Percentiles rank a stretch among this genome's conserved stretches.
phyloP scores from a whole-genome alignment of 1,140 invertebrate genomes.

The Drepana arcuata region DNA sequence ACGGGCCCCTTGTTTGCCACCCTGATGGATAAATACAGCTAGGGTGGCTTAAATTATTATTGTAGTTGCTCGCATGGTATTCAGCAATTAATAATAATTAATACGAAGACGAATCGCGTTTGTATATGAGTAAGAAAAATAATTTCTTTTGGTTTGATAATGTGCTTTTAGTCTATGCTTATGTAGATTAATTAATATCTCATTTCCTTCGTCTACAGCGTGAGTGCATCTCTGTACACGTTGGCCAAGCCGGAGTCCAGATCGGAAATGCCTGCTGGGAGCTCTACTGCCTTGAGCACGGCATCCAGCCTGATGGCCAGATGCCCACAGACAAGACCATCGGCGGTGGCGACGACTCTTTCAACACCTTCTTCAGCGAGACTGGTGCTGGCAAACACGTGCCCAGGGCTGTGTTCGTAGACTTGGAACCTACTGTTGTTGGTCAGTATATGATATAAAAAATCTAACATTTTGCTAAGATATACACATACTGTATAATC shows the following conservation, averaged over 20 bases:
- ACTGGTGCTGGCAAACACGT: slow-evolving; percentile 92
- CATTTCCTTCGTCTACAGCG: slow-evolving; percentile 38
- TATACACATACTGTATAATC: not conserved
- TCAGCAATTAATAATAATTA: no score
- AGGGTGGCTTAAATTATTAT: no score
- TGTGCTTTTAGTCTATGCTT: no score
- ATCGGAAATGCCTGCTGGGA: slow-evolving; percentile 90
- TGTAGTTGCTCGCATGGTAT: no score
- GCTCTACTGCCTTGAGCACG: slow-evolving; percentile 85
- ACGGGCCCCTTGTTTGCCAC: no score
- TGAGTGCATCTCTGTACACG: slow-evolving; percentile 81
- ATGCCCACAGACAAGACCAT: slow-evolving; percentile 79
- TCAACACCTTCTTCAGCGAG: slow-evolving; percentile 94
- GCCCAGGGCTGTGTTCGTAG: slow-evolving; percentile 88
- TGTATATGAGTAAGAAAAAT: no score
- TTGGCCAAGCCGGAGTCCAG: slow-evolving; percentile 83
- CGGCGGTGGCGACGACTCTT: slow-evolving; percentile 84
- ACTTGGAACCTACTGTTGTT: slow-evolving; percentile 91
- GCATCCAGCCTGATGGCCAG: slow-evolving; percentile 82
- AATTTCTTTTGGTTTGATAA: no score
- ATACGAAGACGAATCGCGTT: no score
- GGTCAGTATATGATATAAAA: slow-evolving; percentile 73
- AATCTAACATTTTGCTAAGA: slow-evolving; percentile 4
- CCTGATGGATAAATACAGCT: no score
- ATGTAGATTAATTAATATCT: no score